Evolutionary conservation across 92 coral and sea anemone species (phyloP).

Genomic region (Micromussa lordhowensis): DNA sequence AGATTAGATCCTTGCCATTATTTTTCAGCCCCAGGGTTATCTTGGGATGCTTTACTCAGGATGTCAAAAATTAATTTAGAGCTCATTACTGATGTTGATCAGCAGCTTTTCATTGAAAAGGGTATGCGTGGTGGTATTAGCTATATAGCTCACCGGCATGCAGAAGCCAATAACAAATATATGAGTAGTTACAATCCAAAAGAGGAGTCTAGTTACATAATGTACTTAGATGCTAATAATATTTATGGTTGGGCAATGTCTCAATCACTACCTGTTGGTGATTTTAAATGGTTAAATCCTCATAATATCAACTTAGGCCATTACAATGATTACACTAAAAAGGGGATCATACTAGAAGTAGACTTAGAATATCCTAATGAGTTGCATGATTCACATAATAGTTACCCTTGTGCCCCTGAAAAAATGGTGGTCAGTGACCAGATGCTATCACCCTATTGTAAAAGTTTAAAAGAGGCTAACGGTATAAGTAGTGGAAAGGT

Average conservation of each 20-base stretch:
- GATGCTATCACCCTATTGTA: slow-evolving; percentile 21
- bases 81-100: slow-evolving; percentile 13
- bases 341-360: background rate
- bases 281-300: background rate
- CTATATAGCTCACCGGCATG: background rate
- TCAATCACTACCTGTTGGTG: slow-evolving; percentile 5
- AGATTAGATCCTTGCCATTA: slow-evolving; percentile 9
- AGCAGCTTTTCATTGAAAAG: slow-evolving; percentile 18
- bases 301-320: too few species aligned
- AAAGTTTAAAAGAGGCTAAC: too few species aligned
- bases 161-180: slow-evolving; percentile 23
- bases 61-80: slow-evolving; percentile 17
- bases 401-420: slow-evolving; percentile 29
- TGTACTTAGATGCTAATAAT: too few species aligned
- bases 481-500: too few species aligned
- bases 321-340: too few species aligned
- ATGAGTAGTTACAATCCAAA: background rate
- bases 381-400: background rate
- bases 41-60: slow-evolving; percentile 30
- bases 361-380: background rate
- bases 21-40: background rate
- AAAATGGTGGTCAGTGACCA: slow-evolving; percentile 10
- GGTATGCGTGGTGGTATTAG: slow-evolving; percentile 26
- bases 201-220: background rate
- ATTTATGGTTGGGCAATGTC: background rate